Conservation (phyloP, 2,113 vertebrate species). For the Leucoraja erinaceus region DNA sequence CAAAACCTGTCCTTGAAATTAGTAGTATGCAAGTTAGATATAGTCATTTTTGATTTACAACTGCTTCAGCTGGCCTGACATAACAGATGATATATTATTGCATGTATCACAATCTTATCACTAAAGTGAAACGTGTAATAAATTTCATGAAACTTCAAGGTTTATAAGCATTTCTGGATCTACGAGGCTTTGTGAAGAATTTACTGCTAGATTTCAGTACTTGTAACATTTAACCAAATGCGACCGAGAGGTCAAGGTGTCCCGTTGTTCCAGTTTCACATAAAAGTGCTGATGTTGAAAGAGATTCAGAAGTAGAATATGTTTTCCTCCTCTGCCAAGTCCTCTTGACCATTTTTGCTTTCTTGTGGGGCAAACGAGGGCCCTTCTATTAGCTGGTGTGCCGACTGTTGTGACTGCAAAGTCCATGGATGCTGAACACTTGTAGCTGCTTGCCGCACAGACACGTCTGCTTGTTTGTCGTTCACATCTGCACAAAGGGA, state of each 20-base stretch:
- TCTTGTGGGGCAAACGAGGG: slow-evolving; percentile 6
- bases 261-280: slow-evolving; percentile 32
- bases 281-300: slow-evolving; percentile 21
- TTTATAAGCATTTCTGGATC: slow-evolving; percentile 28
- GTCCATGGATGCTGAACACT: background rate
- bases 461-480: background rate
- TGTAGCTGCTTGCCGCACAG: background rate
- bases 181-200: slow-evolving; percentile 23
- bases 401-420: background rate
- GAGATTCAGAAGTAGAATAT: slow-evolving; percentile 14
- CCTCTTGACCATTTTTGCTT: slow-evolving; percentile 21
- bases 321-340: slow-evolving; percentile 31
- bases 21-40: slow-evolving; percentile 6
- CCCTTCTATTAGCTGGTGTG: background rate
- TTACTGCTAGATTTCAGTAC: background rate
- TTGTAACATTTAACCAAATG: slow-evolving; percentile 29
- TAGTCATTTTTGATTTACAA: slow-evolving; percentile 21
- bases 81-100: slow-evolving; percentile 24
- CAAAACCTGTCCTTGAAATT: slow-evolving; percentile 31
- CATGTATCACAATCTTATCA: slow-evolving; percentile 32
- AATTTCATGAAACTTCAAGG: slow-evolving; percentile 36
- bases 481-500: slow-evolving; percentile 11
- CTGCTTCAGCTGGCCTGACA: slow-evolving; percentile 9
- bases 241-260: slow-evolving; percentile 28
- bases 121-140: slow-evolving; percentile 34